Conservation (phyloP, 2,113 vertebrate genomes). For the Paralichthys olivaceus region DNA sequence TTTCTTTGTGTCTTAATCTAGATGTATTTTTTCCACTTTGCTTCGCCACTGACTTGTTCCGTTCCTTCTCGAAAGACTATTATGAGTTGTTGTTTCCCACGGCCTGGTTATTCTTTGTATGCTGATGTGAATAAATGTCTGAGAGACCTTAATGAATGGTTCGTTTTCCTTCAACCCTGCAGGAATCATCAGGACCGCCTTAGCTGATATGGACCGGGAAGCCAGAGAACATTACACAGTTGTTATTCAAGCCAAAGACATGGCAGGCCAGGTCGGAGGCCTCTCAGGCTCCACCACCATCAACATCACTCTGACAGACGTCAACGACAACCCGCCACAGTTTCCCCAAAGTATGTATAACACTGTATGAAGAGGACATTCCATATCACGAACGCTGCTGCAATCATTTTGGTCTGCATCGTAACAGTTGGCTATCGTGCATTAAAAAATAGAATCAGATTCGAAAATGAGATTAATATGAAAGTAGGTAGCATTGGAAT, state of each 20-base stretch:
- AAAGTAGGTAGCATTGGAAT: no score
- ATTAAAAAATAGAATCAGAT: no score
- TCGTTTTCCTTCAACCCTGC: background rate
- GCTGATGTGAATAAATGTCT: background rate
- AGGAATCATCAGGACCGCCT: conserved; percentile 97
- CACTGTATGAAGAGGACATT: no score
- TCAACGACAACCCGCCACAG: conserved; percentile 97
- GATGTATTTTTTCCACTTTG: background rate
- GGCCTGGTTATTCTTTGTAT: background rate
- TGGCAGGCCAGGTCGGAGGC: conserved; percentile 97
- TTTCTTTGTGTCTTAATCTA: background rate
- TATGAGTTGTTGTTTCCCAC: background rate
- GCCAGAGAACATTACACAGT: conserved; percentile 96
- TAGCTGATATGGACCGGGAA: conserved; percentile 97
- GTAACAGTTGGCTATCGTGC: no score
- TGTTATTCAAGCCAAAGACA: conserved; percentile 99
- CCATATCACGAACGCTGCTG: no score
- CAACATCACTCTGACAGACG: conserved; percentile 96
- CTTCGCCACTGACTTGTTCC: background rate
- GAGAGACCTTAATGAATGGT: background rate
- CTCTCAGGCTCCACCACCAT: conserved; percentile 96
- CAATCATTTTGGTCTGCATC: no score
- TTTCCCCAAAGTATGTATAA: conserved; percentile 93
- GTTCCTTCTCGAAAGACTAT: background rate
- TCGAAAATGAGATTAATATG: no score